Percentiles rank a stretch among this genome's conserved stretches.
Conservation (phyloP, 2,113 vertebrate genomes). For the Chloroceryle aenea region DNA sequence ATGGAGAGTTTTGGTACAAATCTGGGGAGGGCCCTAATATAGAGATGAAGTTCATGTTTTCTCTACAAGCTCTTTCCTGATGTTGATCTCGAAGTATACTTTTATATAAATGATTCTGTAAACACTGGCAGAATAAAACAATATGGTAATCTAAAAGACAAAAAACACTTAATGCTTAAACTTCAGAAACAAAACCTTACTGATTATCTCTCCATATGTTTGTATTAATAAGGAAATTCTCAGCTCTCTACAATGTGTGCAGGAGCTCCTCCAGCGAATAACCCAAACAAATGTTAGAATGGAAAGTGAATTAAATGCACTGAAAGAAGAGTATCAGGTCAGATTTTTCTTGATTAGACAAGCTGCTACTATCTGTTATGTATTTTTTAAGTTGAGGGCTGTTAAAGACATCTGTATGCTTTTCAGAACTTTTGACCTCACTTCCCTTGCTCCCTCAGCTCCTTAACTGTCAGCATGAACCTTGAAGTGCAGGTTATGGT, state of each 20-base stretch:
- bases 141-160: background rate
- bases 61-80: background rate
- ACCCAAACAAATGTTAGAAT: slow-evolving; percentile 77
- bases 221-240: slow-evolving; percentile 82
- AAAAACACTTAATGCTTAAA: background rate
- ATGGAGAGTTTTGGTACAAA: background rate
- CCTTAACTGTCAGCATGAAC: slow-evolving; percentile 43
- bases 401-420: slow-evolving; percentile 57
- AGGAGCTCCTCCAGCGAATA: slow-evolving; percentile 84
- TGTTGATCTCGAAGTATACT: background rate
- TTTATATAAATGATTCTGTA: background rate
- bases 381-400: slow-evolving; percentile 16
- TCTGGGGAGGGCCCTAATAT: background rate
- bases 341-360: slow-evolving; percentile 55
- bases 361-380: slow-evolving; percentile 30
- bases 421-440: slow-evolving; percentile 62
- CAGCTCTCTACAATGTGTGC: slow-evolving; percentile 82
- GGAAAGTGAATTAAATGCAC: slow-evolving; percentile 81
- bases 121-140: background rate
- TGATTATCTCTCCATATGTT: background rate
- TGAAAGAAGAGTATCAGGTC: slow-evolving; percentile 85
- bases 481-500: background rate
- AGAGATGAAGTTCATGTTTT: background rate
- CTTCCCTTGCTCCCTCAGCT: slow-evolving; percentile 60
- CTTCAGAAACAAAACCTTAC: background rate